These are phyloP conservation scores for Habroteleia sp. DNA, from an alignment of 2,888 invertebrate genomes.

Conservation along the genomic window DNA sequence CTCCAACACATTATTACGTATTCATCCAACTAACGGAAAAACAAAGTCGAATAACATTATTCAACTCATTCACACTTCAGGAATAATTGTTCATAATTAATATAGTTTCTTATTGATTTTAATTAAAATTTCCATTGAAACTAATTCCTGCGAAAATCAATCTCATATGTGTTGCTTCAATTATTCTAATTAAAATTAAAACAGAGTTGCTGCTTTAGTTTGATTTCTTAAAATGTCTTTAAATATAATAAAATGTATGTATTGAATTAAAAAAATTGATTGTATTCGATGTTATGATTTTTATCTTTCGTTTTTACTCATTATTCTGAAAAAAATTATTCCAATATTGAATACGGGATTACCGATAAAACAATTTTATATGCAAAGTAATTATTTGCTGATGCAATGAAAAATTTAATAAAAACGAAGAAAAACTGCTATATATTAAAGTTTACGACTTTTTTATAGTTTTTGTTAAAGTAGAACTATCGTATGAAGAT, in stretches of 20 bases:
- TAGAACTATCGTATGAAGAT: not conserved
- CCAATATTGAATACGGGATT: not conserved
- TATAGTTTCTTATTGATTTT: constrained; percentile 1
- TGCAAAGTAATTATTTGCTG: not conserved
- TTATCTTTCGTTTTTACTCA: too few species aligned
- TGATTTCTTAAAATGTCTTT: too few species aligned
- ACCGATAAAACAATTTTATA: not conserved
- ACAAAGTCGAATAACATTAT: constrained; percentile 5
- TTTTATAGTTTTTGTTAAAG: constrained; percentile 13
- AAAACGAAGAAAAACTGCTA: not conserved
- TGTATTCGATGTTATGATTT: too few species aligned
- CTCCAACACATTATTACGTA: constrained; percentile 45
- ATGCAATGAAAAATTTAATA: constrained; percentile 1
- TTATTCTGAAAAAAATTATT: too few species aligned
- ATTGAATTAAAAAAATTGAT: too few species aligned
- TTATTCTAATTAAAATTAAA: too few species aligned
- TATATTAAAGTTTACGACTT: not conserved
- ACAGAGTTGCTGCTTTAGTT: too few species aligned
- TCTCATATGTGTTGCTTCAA: too few species aligned
- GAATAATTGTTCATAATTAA: not conserved
- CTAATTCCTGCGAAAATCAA: too few species aligned
- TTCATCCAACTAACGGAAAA: constrained; percentile 34
- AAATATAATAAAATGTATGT: too few species aligned
- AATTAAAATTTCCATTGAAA: not conserved
- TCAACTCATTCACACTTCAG: constrained; percentile 12